Evolutionary conservation across 2,888 invertebrate species (phyloP), one percentile per base, ranked within the genome.

Genomic region (Conops quadrifasciatus): DNA sequence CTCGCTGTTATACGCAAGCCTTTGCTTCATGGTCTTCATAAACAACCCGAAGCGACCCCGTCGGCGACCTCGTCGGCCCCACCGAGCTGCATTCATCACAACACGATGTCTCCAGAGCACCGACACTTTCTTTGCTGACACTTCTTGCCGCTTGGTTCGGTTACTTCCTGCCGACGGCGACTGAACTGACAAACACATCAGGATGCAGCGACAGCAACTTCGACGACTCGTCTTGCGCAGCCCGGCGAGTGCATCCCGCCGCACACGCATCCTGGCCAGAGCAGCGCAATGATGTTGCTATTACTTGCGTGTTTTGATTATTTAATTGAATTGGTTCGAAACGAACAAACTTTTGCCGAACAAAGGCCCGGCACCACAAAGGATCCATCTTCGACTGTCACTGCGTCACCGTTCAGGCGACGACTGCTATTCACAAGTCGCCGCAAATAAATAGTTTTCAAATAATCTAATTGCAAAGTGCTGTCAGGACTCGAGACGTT

Each of bases 401-500:
- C 64, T 47, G 26, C 28, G 30, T 16, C 13, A 28, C 2, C 13
- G 11, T 24, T n/a, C 13, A 24, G 19, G 16, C 28, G 59, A 26
- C 49, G 11, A n/a, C 11, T 49, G 16, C 36, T 36, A 36, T 19
- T n/a, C n/a, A n/a, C 49, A 19, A 53, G 28, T 58, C 58, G 19
- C 19, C 68, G 49, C 60, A 68, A 68, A 60, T 62, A 43, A 60
- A 68, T 68, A 68, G 68, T 68, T 68, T 68, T 68, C 60, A 62
- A 68, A 68, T 68, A 68, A 68, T 68, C 68, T 68, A 68, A 68
- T 68, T 68, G 68, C 47, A 62, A 68, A 68, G 51, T 62, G 68
- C 16, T 68, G 68, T 68, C 68, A 68, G 49, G 49, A 30, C 19
- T 30, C 30, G 49, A 36, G 28, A 51, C 28, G 28, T 49, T 60